A percentile compares a stretch with the other conserved stretches of the same genome.
Evolutionary conservation across 64 coral and sea anemone genomes (phyloP).

Genomic region (Actinia tenebrosa): DNA sequence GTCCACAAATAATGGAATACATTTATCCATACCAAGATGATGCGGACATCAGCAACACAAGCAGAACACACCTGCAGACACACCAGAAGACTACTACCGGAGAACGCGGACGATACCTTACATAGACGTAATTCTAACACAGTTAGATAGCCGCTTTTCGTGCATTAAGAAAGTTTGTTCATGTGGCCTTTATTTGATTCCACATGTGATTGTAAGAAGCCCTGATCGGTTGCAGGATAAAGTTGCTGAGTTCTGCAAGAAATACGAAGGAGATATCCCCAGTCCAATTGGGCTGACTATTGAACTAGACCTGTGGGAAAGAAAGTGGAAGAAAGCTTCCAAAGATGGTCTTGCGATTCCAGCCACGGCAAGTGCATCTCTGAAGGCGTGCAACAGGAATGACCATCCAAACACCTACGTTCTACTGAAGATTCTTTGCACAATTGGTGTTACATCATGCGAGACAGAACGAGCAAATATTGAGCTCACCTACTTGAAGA

Average conservation of each 20-base stretch:
- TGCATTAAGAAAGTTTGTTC: neutral
- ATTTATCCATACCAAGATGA: constrained; percentile 32
- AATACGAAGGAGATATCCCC: too few species aligned
- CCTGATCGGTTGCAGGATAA: too few species aligned
- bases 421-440: neutral
- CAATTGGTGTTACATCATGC: neutral
- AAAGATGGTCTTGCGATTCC: neutral
- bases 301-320: too few species aligned
- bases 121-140: neutral
- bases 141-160: neutral
- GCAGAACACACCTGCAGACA: constrained; percentile 49
- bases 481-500: too few species aligned
- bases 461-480: too few species aligned
- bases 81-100: constrained; percentile 40
- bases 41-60: constrained; percentile 40
- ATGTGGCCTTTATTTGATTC: neutral
- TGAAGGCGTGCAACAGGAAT: neutral
- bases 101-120: constrained; percentile 33
- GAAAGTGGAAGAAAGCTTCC: neutral
- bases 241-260: too few species aligned
- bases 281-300: too few species aligned
- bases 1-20: constrained; percentile 18
- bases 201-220: too few species aligned
- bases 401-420: too few species aligned
- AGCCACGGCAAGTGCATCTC: neutral